A percentile compares a stretch with the other conserved stretches of the same genome.
These are phyloP conservation scores for Diogma glabrata DNA, from an alignment of 2,888 invertebrate species.

Conservation along the genomic window DNA sequence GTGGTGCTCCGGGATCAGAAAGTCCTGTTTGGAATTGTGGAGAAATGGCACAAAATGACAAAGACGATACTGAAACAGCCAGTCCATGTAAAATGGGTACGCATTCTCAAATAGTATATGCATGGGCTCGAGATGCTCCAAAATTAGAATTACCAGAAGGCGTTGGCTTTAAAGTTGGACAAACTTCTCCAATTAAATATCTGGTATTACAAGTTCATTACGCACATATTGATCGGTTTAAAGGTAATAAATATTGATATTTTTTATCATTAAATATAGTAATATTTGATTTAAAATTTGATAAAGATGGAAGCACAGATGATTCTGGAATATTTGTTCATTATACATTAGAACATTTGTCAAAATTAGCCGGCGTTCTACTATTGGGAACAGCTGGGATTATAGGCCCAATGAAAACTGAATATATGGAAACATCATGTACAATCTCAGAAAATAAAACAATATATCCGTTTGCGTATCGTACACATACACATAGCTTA, in stretches of 20 bases:
- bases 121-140: conserved; percentile 90
- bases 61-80: conserved; percentile 40
- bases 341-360: conserved; percentile 61
- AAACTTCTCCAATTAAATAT: conserved; percentile 69
- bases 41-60: conserved; percentile 60
- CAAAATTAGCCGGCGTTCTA: conserved; percentile 82
- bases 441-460: conserved; percentile 63
- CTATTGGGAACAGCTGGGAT: conserved; percentile 77
- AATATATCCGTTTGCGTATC: conserved; percentile 89
- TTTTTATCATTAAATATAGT: not conserved
- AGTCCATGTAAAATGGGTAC: conserved; percentile 67
- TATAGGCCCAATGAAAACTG: conserved; percentile 56
- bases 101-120: conserved; percentile 66
- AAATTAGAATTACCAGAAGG: conserved; percentile 65
- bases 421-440: conserved; percentile 89
- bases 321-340: conserved; percentile 73
- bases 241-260: conserved; percentile 36
- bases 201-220: conserved; percentile 92
- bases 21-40: conserved; percentile 77
- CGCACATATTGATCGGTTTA: conserved; percentile 48
- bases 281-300: conserved; percentile 25
- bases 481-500: conserved; percentile 86
- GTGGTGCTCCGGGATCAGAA: conserved; percentile 47
- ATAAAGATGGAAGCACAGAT: conserved; percentile 64
- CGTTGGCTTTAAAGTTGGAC: conserved; percentile 89